Percentiles rank a stretch among this genome's conserved stretches.
Conservation (phyloP, 2,888 invertebrate species). For the Eilema sororculum region DNA sequence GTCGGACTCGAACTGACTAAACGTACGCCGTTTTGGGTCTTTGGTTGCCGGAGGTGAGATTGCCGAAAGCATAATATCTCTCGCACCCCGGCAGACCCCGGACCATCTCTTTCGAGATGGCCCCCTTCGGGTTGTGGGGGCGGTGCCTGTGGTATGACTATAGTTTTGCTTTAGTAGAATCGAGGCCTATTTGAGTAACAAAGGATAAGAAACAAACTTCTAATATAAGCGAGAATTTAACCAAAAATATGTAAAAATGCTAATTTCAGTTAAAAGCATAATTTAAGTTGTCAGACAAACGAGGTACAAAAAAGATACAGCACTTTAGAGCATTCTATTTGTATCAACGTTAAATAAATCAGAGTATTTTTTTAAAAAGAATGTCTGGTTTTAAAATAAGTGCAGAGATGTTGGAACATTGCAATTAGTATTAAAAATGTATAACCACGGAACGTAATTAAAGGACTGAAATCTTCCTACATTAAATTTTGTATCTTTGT, state of each 20-base stretch:
- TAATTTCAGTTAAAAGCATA: neutral
- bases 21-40: too few relatives aligned
- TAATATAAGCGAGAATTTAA: neutral
- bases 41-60: too few relatives aligned
- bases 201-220: neutral
- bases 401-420: neutral
- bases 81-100: too few relatives aligned
- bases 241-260: neutral
- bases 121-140: too few relatives aligned
- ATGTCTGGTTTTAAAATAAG: neutral
- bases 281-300: conserved; percentile 4
- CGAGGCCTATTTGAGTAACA: too few relatives aligned
- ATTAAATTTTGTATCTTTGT: neutral
- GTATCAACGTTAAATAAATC: neutral
- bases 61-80: too few relatives aligned
- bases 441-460: neutral
- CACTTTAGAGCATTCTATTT: neutral
- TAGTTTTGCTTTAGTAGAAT: too few relatives aligned
- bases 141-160: too few relatives aligned
- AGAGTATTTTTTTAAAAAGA: neutral
- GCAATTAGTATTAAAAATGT: neutral
- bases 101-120: too few relatives aligned
- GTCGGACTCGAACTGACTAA: too few relatives aligned
- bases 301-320: neutral
- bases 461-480: too few relatives aligned